Evolutionary conservation across 2,888 invertebrate species (phyloP).

Genomic region (Sarcophaga variegata): DNA sequence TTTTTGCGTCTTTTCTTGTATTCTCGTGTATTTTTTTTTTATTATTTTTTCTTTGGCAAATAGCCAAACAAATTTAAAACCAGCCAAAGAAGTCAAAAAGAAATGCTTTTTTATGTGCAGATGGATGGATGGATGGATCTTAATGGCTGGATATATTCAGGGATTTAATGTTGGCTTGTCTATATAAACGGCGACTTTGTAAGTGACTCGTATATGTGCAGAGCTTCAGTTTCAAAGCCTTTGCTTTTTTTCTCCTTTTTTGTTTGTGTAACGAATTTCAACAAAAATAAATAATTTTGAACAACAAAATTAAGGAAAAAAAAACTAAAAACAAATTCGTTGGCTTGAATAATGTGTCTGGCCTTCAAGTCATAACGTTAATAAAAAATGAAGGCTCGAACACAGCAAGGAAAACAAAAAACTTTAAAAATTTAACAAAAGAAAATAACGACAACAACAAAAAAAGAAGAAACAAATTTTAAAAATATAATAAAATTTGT

Average conservation of each 20-base stretch:
- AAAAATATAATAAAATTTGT: constrained; percentile 38
- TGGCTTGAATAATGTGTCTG: constrained; percentile 68
- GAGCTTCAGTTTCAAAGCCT: too few species aligned
- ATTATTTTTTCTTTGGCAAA: constrained; percentile 61
- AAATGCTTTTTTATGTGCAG: constrained; percentile 62
- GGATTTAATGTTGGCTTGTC: constrained; percentile 45
- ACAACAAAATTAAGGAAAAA: constrained; percentile 20
- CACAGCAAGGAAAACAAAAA: constrained; percentile 27
- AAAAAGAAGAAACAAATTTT: constrained; percentile 18
- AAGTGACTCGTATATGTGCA: background rate
- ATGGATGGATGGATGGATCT: constrained; percentile 49
- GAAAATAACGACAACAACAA: background rate
- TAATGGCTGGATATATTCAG: constrained; percentile 25
- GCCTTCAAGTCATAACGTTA: constrained; percentile 69
- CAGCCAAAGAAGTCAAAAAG: constrained; percentile 47
- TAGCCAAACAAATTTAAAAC: constrained; percentile 51
- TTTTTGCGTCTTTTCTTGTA: constrained; percentile 22
- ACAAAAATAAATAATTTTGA: constrained; percentile 28
- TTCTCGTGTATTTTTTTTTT: constrained; percentile 19
- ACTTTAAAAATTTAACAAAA: constrained; percentile 40
- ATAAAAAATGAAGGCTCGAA: constrained; percentile 15
- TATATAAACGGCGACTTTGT: background rate
- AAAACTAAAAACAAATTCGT: constrained; percentile 4
- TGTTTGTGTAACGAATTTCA: constrained; percentile 34
- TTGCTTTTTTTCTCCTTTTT: constrained; percentile 7